These are phyloP conservation scores for Bugulina stolonifera DNA, from an alignment of 2,888 invertebrate genomes.

Conservation along the genomic window DNA sequence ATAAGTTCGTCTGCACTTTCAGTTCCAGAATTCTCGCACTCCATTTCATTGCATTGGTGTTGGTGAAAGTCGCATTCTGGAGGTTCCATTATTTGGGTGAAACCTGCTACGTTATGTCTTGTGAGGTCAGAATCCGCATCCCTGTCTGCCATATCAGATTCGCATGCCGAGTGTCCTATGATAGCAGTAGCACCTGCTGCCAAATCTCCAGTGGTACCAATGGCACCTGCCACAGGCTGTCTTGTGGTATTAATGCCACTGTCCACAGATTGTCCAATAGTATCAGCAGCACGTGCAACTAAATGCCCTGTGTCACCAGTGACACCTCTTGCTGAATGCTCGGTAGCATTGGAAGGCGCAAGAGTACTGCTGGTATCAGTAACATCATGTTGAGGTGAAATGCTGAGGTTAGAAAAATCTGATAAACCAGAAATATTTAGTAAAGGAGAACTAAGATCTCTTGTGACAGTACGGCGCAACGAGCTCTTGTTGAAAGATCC, in stretches of 20 bases:
- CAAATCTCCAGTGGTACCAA: not conserved
- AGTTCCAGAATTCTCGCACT: slow-evolving; percentile 25
- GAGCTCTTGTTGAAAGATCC: slow-evolving; percentile 29
- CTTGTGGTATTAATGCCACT: not conserved
- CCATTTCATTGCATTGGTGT: not conserved
- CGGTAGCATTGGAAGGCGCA: not conserved
- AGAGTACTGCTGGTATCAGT: not conserved
- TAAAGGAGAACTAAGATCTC: slow-evolving; percentile 15
- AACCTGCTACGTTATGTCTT: too few relatives aligned
- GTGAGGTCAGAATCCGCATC: not conserved
- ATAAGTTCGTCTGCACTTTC: slow-evolving; percentile 23
- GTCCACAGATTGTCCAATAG: not conserved
- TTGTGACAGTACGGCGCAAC: not conserved
- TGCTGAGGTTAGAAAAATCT: too few relatives aligned
- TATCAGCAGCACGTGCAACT: not conserved
- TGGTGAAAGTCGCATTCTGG: slow-evolving; percentile 19
- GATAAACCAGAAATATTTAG: not conserved
- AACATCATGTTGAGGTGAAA: too few relatives aligned
- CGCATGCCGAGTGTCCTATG: not conserved
- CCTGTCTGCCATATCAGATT: not conserved
- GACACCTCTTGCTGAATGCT: not conserved
- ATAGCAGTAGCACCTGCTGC: not conserved
- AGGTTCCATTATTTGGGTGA: not conserved
- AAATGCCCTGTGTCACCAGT: not conserved
- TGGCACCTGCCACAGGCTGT: not conserved